A percentile compares a stretch with the other conserved stretches of the same genome.
These are phyloP conservation scores for Pterophyllum scalare DNA, from an alignment of 2,113 vertebrate species.

Conservation along the genomic window DNA sequence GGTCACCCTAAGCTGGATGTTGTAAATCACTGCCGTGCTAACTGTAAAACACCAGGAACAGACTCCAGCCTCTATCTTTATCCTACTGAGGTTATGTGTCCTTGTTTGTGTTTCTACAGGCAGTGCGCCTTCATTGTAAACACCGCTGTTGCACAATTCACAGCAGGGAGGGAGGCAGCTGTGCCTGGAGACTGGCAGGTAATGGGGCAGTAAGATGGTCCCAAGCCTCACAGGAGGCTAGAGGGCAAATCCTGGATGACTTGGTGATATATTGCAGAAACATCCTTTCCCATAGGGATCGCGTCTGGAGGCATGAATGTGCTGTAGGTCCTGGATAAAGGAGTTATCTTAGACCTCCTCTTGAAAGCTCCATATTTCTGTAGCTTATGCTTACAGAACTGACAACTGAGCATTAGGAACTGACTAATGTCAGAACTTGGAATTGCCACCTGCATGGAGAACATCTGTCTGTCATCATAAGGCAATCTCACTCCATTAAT, in stretches of 20 bases:
- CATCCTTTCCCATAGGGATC: constrained; percentile 23
- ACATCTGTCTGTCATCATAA: constrained; percentile 65
- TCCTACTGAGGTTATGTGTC: constrained; percentile 29
- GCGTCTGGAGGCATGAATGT: constrained; percentile 10
- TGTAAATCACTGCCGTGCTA: constrained; percentile 19
- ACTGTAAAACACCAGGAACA: constrained; percentile 33
- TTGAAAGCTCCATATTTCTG: not conserved
- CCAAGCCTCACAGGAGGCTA: constrained; percentile 45
- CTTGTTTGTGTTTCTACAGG: constrained; percentile 53
- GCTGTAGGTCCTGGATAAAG: constrained; percentile 12
- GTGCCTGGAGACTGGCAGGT: constrained; percentile 48
- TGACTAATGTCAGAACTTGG: constrained; percentile 38
- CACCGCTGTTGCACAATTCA: constrained; percentile 69
- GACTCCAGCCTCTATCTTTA: not conserved
- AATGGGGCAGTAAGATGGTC: constrained; percentile 49
- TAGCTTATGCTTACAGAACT: not conserved
- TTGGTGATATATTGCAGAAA: constrained; percentile 29
- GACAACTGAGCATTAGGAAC: constrained; percentile 9
- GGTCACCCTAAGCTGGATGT: constrained; percentile 68
- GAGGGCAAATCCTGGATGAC: constrained; percentile 56
- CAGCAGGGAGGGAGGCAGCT: constrained; percentile 49
- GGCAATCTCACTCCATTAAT: constrained; percentile 51
- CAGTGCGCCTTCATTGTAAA: constrained; percentile 42
- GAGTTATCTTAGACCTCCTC: not conserved
- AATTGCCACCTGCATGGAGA: constrained; percentile 59